phyloP scores from a whole-genome alignment of 2,797 vertebrate species.

The Catharus ustulatus region DNA sequence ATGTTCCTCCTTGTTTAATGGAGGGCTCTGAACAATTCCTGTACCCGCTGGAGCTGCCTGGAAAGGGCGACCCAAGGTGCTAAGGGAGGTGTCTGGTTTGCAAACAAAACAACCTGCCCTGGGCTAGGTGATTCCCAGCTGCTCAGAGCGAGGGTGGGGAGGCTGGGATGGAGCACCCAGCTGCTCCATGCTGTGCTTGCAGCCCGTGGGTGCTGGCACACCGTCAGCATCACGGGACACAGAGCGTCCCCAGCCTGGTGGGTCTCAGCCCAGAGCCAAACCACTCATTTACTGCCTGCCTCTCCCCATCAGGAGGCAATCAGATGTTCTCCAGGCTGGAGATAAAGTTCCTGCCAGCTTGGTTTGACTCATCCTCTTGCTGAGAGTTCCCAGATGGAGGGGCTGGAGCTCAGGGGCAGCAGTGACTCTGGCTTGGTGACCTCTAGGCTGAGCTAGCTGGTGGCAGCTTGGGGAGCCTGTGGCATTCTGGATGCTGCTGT shows the following conservation, averaged over 20 bases:
- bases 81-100: neutral
- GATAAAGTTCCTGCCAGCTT: neutral
- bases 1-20: neutral
- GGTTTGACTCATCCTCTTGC: neutral
- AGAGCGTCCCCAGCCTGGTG: fast-evolving
- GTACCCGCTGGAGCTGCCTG: neutral
- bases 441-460: neutral
- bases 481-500: neutral
- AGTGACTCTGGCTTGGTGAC: neutral
- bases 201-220: neutral
- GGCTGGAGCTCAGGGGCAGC: neutral
- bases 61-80: neutral
- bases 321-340: neutral
- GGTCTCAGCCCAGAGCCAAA: neutral
- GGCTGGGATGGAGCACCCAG: neutral
- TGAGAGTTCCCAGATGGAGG: neutral
- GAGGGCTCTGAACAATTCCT: neutral
- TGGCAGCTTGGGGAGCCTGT: neutral
- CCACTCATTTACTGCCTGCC: neutral
- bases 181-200: neutral
- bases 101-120: neutral
- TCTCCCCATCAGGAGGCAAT: slow-evolving; percentile 7
- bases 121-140: neutral
- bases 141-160: neutral
- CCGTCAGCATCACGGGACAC: fast-evolving